Evolutionary conservation across 2,113 vertebrate genomes (phyloP).

Genomic region (Diphyllodes magnificus): DNA sequence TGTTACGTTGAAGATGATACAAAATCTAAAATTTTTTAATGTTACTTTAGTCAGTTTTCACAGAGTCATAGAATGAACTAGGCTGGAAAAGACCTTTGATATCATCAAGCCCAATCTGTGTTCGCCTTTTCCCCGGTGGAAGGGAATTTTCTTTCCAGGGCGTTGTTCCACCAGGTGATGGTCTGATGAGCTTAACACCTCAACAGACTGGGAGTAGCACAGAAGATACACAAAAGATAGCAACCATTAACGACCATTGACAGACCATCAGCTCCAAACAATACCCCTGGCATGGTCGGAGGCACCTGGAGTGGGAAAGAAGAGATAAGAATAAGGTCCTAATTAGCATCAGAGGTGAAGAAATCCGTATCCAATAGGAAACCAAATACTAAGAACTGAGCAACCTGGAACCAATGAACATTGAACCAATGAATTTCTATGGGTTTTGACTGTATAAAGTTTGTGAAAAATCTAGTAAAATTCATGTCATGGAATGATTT

Average conservation of each 20-base stretch:
- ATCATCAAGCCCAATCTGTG: neutral
- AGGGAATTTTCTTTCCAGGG: neutral
- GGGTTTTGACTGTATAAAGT: neutral
- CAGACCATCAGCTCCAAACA: neutral
- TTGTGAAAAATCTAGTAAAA: neutral
- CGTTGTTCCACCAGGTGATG: neutral
- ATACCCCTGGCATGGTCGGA: neutral
- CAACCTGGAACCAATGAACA: neutral
- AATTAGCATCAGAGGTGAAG: neutral
- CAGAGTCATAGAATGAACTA: neutral
- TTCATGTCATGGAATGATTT: neutral
- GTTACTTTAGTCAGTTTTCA: neutral
- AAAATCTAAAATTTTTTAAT: neutral
- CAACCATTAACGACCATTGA: neutral
- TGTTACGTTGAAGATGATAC: neutral
- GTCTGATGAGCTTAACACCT: neutral
- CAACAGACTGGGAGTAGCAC: neutral
- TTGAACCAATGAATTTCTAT: neutral
- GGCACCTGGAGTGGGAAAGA: neutral
- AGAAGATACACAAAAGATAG: neutral
- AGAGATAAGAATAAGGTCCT: neutral
- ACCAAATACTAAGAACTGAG: neutral
- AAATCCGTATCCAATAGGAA: neutral
- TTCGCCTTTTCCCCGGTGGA: accelerated
- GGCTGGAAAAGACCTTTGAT: neutral